Conservation (phyloP, 2,888 invertebrate genomes). For the Siphonodentalium dalli region DNA sequence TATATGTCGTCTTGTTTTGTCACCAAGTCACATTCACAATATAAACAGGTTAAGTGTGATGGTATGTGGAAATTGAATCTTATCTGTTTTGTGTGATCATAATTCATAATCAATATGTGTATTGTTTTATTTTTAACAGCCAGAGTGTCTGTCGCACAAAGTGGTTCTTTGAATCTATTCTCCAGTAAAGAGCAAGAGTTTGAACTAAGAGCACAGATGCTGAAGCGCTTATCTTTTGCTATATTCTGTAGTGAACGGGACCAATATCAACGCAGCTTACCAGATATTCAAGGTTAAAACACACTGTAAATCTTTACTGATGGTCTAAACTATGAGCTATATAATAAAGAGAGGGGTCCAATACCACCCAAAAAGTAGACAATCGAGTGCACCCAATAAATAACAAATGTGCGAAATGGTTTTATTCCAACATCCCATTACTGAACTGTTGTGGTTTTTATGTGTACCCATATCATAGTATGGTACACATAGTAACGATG, state of each 20-base stretch:
- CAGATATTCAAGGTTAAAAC: constrained; percentile 83
- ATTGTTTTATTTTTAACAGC: constrained; percentile 66
- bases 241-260: constrained; percentile 86
- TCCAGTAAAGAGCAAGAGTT: constrained; percentile 84
- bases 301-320: not conserved
- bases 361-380: too few species aligned
- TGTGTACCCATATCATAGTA: too few species aligned
- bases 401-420: too few species aligned
- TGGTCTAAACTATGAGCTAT: not conserved
- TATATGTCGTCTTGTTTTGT: too few species aligned
- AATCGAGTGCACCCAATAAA: too few species aligned
- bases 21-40: too few species aligned
- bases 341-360: too few species aligned
- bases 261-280: constrained; percentile 86
- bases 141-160: constrained; percentile 79
- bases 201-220: constrained; percentile 79
- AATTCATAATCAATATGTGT: not conserved
- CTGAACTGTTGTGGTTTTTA: too few species aligned
- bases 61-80: too few species aligned
- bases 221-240: constrained; percentile 83
- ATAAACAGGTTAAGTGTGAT: too few species aligned
- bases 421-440: too few species aligned
- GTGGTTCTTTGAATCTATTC: constrained; percentile 81
- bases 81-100: not conserved
- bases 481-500: too few species aligned